Evolutionary conservation across 1,140 invertebrate species (phyloP).

Genomic region (Anagrus nilaparvatae): DNA sequence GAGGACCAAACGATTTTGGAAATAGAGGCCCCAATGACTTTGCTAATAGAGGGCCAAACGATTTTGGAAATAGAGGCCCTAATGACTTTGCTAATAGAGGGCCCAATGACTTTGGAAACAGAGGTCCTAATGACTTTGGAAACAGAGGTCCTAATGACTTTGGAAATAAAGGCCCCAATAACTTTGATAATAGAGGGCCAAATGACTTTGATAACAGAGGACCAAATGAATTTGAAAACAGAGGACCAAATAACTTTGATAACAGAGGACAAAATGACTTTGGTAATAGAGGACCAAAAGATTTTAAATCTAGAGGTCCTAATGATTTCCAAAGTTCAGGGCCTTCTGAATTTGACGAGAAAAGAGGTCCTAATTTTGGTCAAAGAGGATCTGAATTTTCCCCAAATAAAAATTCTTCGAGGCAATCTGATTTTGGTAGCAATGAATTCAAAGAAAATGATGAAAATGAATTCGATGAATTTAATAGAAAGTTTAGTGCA

Average conservation of each 20-base stretch:
- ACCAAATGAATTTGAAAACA: slow-evolving; percentile 9
- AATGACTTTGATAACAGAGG: slow-evolving; percentile 9
- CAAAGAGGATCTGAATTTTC: neutral
- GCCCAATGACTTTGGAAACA: slow-evolving; percentile 7
- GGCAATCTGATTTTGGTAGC: slow-evolving; percentile 6
- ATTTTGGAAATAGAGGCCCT: neutral
- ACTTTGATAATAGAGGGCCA: slow-evolving; percentile 7
- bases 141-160: slow-evolving; percentile 7
- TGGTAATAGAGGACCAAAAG: slow-evolving; percentile 13
- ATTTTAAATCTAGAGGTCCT: slow-evolving; percentile 11
- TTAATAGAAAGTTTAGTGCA: too few relatives aligned
- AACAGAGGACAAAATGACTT: slow-evolving; percentile 13
- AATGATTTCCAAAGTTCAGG: slow-evolving; percentile 21
- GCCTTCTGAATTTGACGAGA: slow-evolving; percentile 13
- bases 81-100: slow-evolving; percentile 2
- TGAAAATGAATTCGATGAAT: too few relatives aligned
- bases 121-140: slow-evolving; percentile 2
- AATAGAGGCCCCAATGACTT: neutral
- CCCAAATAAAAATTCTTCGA: neutral
- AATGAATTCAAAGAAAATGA: too few relatives aligned
- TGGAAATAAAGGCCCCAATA: neutral
- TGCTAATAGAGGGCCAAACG: neutral
- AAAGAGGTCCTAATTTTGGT: neutral
- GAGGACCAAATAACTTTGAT: neutral
- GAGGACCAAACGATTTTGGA: neutral